phyloP scores from a whole-genome alignment of 2,113 vertebrate genomes.

The Siniperca chuatsi region DNA sequence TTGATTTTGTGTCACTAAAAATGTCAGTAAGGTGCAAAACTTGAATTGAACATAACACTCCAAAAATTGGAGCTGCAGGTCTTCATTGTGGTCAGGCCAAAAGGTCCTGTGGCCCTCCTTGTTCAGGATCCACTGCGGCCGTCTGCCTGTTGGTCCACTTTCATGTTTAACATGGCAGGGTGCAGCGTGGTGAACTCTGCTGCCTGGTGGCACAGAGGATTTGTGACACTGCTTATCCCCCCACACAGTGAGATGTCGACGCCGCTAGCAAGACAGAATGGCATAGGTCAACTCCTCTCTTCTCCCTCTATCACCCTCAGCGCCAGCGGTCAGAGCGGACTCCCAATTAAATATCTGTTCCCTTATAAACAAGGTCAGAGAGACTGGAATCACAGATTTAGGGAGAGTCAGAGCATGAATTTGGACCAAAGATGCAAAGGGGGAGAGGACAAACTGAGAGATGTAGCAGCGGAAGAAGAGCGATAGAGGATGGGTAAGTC shows the following conservation, averaged over 20 bases:
- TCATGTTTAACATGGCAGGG: constrained; percentile 57
- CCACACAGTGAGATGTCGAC: constrained; percentile 29
- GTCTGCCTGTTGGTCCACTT: constrained; percentile 48
- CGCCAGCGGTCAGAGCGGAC: constrained; percentile 52
- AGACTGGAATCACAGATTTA: constrained; percentile 21
- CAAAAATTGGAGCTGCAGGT: constrained; percentile 1
- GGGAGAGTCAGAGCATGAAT: constrained; percentile 7
- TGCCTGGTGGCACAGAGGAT: constrained; percentile 45
- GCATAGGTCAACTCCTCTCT: constrained; percentile 65
- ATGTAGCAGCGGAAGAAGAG: constrained; percentile 23
- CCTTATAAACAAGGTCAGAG: constrained; percentile 76
- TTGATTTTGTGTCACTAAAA: neutral
- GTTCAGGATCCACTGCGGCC: constrained; percentile 16
- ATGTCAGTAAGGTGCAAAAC: constrained; percentile 11
- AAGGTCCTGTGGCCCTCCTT: constrained; percentile 30
- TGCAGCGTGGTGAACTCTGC: constrained; percentile 46
- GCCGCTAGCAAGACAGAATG: constrained; percentile 45
- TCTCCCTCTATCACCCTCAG: constrained; percentile 50
- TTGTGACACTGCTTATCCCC: constrained; percentile 60
- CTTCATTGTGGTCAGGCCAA: neutral
- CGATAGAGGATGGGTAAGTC: constrained; percentile 39
- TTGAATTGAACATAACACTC: constrained; percentile 5
- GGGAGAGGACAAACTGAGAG: constrained; percentile 29
- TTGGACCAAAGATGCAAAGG: constrained; percentile 22
- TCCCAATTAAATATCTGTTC: constrained; percentile 74